Percentiles rank a stretch among this genome's conserved stretches.
phyloP scores from a whole-genome alignment of 1,140 invertebrate species.

The Dreissena polymorpha region DNA sequence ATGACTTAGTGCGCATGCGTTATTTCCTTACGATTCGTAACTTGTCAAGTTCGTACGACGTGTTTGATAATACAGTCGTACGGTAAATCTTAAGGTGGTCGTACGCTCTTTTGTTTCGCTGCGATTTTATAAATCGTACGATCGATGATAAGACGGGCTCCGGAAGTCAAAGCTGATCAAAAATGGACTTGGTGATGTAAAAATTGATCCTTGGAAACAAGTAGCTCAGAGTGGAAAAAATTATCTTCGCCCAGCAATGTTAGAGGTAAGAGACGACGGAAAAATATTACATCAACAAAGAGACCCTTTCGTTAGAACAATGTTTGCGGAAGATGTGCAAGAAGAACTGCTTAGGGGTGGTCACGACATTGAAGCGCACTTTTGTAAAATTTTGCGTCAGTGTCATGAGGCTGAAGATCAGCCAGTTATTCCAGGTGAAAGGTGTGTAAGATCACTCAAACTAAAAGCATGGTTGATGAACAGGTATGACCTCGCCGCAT shows the following conservation, averaged over 20 bases:
- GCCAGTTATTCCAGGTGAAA: not conserved
- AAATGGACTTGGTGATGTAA: not conserved
- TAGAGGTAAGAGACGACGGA: too few species aligned
- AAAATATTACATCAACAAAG: not conserved
- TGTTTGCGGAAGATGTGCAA: not conserved
- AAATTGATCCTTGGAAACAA: not conserved
- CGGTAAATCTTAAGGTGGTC: too few species aligned
- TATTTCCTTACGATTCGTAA: too few species aligned
- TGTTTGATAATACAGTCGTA: too few species aligned
- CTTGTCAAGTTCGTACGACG: too few species aligned
- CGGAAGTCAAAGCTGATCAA: slow-evolving; percentile 25
- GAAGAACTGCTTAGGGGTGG: not conserved
- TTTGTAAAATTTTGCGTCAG: too few species aligned
- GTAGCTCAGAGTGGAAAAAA: not conserved
- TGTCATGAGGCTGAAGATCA: slow-evolving; percentile 39
- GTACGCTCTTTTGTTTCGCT: too few species aligned
- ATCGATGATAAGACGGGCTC: too few species aligned
- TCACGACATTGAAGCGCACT: not conserved
- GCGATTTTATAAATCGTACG: too few species aligned
- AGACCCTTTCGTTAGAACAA: not conserved
- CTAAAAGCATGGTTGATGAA: not conserved
- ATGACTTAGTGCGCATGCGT: too few species aligned
- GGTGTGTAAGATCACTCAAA: not conserved
- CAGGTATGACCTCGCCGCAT: too few species aligned
- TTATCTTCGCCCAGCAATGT: not conserved